Base-by-base conservation (phyloP, 2,888 invertebrate species). In the Hedya salicella region DNA sequence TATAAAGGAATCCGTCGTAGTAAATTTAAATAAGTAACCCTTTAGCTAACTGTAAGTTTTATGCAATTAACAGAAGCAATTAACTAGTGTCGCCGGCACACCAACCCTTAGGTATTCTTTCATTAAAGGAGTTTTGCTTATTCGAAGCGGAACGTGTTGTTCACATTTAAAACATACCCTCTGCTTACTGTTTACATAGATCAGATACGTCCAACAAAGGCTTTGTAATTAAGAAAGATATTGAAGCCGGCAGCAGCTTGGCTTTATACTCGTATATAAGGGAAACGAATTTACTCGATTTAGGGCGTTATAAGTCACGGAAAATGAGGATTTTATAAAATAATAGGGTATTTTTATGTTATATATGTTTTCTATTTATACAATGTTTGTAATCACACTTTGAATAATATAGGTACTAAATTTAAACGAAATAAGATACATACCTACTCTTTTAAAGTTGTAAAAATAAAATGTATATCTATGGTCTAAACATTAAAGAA, bases 121-220 rank as follows among this genome's bases (percentile, higher is more conserved):
- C 84, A 89, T 88, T 89, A 89, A 57, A 85, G 83, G 82, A 86
- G 86, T 87, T 88, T 83, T 80, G 83, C 87, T 86, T 86, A 88
- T 87, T 87, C 85, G 82, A 82, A 86, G 85, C 89, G 88, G 87
- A 89, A 89, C 88, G 81, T 90, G 89, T 91, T 91, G 89, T 83
- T 82, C 88, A 88, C 90, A 89, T 91, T 91, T 91, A 89, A 92
- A 90, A 87, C 90, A 90, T 91, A 88, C 87, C 82, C 89, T 36
- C 36, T 87, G 87, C 88, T n/a, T 88, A 87, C 89, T 87, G 86
- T 87, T 92, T 90, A 91, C 91, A 91, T 91, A 91, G 91, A 91
- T 91, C 91, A 91, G 91, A 91, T 91, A 91, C 91, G 90, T 88
- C 89, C 88, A 91, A 92, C 91, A 92, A 92, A 92, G 89, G 91